phyloP scores from a whole-genome alignment of 2,113 vertebrate genomes.

The Platysternon megacephalum region DNA sequence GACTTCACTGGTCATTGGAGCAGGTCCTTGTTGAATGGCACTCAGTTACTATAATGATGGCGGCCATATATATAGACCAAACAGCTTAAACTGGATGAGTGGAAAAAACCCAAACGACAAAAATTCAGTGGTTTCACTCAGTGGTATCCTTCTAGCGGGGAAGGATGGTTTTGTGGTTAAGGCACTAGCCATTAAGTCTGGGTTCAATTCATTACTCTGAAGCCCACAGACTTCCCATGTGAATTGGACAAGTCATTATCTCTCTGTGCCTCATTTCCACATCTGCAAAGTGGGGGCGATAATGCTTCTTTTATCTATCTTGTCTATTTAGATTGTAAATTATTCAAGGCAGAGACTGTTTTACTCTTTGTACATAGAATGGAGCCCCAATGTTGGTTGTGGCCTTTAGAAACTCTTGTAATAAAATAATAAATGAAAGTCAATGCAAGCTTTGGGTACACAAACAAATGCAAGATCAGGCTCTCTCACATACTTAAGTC shows the following conservation, averaged over 20 bases:
- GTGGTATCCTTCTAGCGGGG: neutral
- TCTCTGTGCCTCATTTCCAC: neutral
- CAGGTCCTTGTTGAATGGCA: neutral
- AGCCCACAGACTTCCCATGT: neutral
- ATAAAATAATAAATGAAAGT: neutral
- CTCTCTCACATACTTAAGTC: neutral
- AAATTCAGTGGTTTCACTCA: neutral
- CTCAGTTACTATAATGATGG: neutral
- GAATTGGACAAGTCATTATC: neutral
- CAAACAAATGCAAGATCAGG: neutral
- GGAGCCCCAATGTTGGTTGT: neutral
- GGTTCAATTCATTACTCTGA: neutral
- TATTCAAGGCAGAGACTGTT: neutral
- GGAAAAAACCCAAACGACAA: neutral
- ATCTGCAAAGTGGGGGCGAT: neutral
- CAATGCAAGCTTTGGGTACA: neutral
- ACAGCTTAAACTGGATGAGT: neutral
- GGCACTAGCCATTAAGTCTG: neutral
- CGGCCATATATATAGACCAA: neutral
- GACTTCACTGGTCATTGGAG: neutral
- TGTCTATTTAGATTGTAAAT: neutral
- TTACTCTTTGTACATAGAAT: neutral
- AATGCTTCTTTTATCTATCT: neutral
- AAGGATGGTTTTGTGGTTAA: neutral
- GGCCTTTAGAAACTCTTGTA: neutral